These are phyloP conservation scores for Atta texana DNA, from an alignment of 1,140 invertebrate genomes.

Conservation along the genomic window DNA sequence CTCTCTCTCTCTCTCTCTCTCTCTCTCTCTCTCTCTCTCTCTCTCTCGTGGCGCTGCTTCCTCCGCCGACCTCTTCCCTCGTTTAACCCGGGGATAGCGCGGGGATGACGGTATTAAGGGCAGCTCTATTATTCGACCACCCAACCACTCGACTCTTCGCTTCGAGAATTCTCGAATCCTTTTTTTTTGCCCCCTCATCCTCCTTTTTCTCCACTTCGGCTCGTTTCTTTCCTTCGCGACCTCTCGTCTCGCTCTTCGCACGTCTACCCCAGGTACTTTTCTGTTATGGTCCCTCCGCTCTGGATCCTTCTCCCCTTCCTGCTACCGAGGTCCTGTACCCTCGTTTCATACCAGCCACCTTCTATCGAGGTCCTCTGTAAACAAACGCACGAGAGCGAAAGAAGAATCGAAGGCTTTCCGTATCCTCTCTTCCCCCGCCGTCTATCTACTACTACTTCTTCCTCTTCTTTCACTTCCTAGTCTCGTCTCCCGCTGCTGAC, in stretches of 20 bases:
- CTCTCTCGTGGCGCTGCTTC: constrained; percentile 51
- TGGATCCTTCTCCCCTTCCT: background rate
- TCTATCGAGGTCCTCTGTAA: constrained; percentile 74
- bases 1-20: no score
- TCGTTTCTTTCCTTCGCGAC: constrained; percentile 41
- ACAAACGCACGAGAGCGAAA: constrained; percentile 76
- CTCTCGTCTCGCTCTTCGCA: constrained; percentile 22
- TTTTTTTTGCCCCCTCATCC: constrained; percentile 53
- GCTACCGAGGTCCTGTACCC: constrained; percentile 5
- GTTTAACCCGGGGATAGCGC: constrained; percentile 75
- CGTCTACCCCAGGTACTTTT: constrained; percentile 63
- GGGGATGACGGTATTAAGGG: constrained; percentile 82
- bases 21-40: constrained; percentile 37
- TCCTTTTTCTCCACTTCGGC: constrained; percentile 47
- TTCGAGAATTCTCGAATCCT: constrained; percentile 80
- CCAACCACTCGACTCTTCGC: constrained; percentile 80
- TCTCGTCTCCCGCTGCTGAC: constrained; percentile 35
- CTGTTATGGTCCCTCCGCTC: constrained; percentile 34
- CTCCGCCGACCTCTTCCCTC: constrained; percentile 72
- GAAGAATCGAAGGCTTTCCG: constrained; percentile 72
- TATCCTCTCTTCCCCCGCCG: background rate
- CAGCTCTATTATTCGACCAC: constrained; percentile 83
- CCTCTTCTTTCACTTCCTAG: background rate
- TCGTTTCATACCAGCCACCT: constrained; percentile 49
- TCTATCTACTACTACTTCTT: constrained; percentile 26